Conservation (phyloP, 2,113 vertebrate genomes). For the Oryctolagus cuniculus region DNA sequence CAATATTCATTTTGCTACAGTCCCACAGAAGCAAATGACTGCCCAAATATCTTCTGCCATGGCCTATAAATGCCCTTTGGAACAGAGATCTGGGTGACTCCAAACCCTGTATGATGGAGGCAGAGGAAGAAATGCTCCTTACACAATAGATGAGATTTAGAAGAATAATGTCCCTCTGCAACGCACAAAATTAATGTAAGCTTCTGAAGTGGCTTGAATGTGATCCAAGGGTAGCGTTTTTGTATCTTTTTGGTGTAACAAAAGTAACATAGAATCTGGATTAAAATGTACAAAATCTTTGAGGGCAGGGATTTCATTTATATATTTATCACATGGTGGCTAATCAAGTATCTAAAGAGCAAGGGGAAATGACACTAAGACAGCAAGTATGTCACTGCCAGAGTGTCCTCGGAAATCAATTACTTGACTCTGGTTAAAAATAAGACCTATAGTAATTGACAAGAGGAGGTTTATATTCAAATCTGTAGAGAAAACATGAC, state of each 20-base stretch:
- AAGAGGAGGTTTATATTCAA: not conserved
- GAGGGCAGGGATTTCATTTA: conserved; percentile 37
- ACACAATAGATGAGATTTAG: not conserved
- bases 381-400: not conserved
- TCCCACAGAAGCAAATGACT: not conserved
- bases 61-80: not conserved
- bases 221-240: not conserved
- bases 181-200: not conserved
- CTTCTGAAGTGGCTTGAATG: not conserved
- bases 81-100: not conserved
- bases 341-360: not conserved
- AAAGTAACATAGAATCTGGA: conserved; percentile 36
- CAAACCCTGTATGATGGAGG: not conserved
- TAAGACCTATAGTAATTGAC: not conserved
- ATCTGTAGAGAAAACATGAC: not conserved
- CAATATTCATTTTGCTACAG: too few relatives aligned
- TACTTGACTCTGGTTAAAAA: conserved; percentile 34
- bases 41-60: not conserved
- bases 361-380: not conserved
- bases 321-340: not conserved
- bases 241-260: not conserved
- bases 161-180: not conserved
- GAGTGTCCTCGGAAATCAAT: conserved; percentile 34
- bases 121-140: accelerated
- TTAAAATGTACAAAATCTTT: not conserved